Evolutionary conservation across 2,888 invertebrate genomes (phyloP).

Genomic region (Caenorhabditis virilis): DNA sequence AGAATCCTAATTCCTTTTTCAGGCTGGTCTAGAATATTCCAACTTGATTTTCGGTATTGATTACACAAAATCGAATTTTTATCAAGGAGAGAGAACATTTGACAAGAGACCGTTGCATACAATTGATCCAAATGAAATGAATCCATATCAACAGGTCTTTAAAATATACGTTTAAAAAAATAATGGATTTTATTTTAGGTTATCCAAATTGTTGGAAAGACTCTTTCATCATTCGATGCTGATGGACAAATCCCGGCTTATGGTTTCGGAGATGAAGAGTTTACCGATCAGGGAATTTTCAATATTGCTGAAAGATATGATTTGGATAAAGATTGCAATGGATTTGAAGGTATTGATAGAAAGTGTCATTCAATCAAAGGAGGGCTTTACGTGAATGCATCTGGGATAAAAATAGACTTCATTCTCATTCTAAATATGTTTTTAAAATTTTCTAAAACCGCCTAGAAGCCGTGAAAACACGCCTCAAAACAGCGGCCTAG

Average conservation of each 20-base stretch:
- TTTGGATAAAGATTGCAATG: constrained; percentile 69
- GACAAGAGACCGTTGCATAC: constrained; percentile 70
- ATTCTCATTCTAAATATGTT: too few relatives aligned
- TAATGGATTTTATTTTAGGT: constrained; percentile 65
- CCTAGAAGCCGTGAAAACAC: too few relatives aligned
- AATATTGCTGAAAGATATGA: constrained; percentile 65
- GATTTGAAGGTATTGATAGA: constrained; percentile 67
- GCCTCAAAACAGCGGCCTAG: too few relatives aligned
- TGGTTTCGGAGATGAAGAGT: constrained; percentile 72
- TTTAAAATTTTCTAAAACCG: too few relatives aligned
- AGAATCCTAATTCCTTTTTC: too few relatives aligned
- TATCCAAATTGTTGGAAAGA: constrained; percentile 71
- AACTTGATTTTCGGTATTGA: constrained; percentile 71
- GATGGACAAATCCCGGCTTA: constrained; percentile 72
- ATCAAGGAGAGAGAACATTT: constrained; percentile 72
- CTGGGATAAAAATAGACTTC: too few relatives aligned
- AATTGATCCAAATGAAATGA: constrained; percentile 67
- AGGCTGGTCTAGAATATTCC: constrained; percentile 69
- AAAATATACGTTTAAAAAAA: neutral
- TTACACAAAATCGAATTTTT: constrained; percentile 73
- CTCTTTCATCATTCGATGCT: constrained; percentile 71
- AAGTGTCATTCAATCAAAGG: too few relatives aligned
- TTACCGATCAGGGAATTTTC: constrained; percentile 68
- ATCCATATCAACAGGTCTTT: constrained; percentile 72
- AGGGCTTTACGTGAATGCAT: too few relatives aligned